Percentiles rank a stretch among this genome's conserved stretches.
phyloP scores from a whole-genome alignment of 2,888 invertebrate species.

The Octonoba sinensis region DNA sequence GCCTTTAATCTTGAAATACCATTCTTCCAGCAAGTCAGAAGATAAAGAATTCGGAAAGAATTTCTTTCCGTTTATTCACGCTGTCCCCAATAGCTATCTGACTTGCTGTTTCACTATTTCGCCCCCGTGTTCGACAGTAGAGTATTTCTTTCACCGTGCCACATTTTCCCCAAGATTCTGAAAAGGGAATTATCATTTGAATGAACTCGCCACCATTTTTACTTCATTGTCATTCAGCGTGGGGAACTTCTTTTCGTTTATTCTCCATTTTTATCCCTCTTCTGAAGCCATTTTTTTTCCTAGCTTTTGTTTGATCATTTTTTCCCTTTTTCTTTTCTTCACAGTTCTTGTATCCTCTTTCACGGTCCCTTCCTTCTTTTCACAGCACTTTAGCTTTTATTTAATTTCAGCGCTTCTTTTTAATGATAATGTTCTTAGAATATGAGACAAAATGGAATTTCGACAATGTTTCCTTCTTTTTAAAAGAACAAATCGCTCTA shows the following conservation, averaged over 20 bases:
- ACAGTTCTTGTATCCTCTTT: neutral
- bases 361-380: slow-evolving; percentile 29
- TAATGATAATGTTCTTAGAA: no score
- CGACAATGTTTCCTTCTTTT: no score
- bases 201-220: slow-evolving; percentile 57
- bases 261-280: slow-evolving; percentile 19
- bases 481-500: no score
- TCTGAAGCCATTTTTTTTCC: neutral
- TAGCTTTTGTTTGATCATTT: slow-evolving; percentile 45
- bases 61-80: slow-evolving; percentile 40
- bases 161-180: slow-evolving; percentile 23
- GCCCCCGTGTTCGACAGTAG: slow-evolving; percentile 18
- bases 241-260: slow-evolving; percentile 29
- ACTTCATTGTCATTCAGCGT: slow-evolving; percentile 52
- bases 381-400: slow-evolving; percentile 24
- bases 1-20: slow-evolving; percentile 41
- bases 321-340: neutral
- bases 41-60: neutral
- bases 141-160: slow-evolving; percentile 13
- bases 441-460: no score
- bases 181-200: slow-evolving; percentile 54
- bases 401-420: slow-evolving; percentile 46
- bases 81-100: slow-evolving; percentile 23
- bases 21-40: neutral
- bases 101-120: slow-evolving; percentile 45